Evolutionary conservation across 2,113 vertebrate genomes (phyloP), one percentile per base, ranked within the genome.

Genomic region (Sebastes schlegelii): DNA sequence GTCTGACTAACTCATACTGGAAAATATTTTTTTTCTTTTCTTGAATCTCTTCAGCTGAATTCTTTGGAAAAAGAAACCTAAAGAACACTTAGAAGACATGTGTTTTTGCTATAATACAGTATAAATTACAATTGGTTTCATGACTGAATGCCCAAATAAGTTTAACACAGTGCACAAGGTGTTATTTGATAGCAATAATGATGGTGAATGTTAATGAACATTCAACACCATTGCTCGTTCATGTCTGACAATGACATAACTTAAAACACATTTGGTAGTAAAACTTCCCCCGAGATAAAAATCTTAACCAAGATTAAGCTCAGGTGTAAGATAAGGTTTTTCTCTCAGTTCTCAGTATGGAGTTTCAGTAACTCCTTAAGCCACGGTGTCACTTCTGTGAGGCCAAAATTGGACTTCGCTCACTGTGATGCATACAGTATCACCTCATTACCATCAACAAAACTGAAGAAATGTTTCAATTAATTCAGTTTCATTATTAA

Each of bases 21-120:
- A 90, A 91, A 85, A 82, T 80, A 0, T 60, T 0, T 49, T 80
- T 84, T 78, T 63, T 78, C 8, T 66, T 55, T 45, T 54, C 64
- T 48, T 63, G 45, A 4, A 70, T 58, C 12, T 58, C 43, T 26
- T 70, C 54, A 46, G 9, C 11, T 69, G 2, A 43, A 80, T 90
- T 92, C 85, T 80, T 34, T 66, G 85, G 84, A 93, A 95, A 88
- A 76, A 68, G 91, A 94, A 94, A 94, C 91, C 19, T 84, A 85
- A 65, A 45, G 2, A 46, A 1, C 6, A 58, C 12, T 43, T 11
- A 42, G 11, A 73, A 62, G 1, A 62, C 12, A 54, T 17, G n/a
- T 19, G 64, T 57, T 48, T 23, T 11, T n/a, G 9, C 2, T 8
- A 13, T 1, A 66, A 43, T 43, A 45, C n/a, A 58, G 49, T 3